Base-by-base conservation (phyloP, 2,888 invertebrate genomes). In the Dryococelus australis region DNA sequence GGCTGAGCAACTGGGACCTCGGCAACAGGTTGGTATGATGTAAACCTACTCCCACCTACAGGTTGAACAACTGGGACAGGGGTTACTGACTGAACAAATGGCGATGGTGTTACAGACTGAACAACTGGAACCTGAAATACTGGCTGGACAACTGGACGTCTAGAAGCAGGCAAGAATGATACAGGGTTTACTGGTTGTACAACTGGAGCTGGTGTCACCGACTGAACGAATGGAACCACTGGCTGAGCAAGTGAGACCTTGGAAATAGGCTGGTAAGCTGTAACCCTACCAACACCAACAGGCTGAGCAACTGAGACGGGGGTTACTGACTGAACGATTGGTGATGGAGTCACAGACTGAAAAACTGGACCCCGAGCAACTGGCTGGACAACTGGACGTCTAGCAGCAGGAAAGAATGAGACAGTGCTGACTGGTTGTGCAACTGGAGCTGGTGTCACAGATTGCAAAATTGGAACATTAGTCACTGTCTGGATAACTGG, bases 61-160 rank as follows among this genome's bases (percentile, higher is more conserved):
- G 81, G 80, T 51, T 86, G 86, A 12, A 81, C 80, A 12, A 86
- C 86, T 65, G 65, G n/a, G n/a, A 65, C n/a, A 9, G 65, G 65
- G 24, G 65, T 65, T 24, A 65, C 65, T 0, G 79, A n/a, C 24
- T 85, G 79, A 53, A 78, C 51, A 43, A 87, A 35, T 27, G 65
- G 4, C 28, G 86, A n/a, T n/a, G 51, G 86, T 27, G 26, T 28
- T 8, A 87, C 28, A 43, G 78, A 43, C 13, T 43, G 43, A 43
- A 43, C 12, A 35, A 28, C 27, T 26, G 47, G 28, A 6, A 51
- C 28, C 6, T 43, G 12, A 26, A 26, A 12, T 24, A 26, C 79
- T 0, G 47, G 86, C 81, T 86, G 86, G 9, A 81, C 43, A 12
- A 86, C 86, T 65, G 65, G 65, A 16, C 65, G 65, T 20, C 65